Evolutionary conservation across 2,888 invertebrate species (phyloP), one percentile per base, ranked within the genome.

Genomic region (Exocentrus adspersus): DNA sequence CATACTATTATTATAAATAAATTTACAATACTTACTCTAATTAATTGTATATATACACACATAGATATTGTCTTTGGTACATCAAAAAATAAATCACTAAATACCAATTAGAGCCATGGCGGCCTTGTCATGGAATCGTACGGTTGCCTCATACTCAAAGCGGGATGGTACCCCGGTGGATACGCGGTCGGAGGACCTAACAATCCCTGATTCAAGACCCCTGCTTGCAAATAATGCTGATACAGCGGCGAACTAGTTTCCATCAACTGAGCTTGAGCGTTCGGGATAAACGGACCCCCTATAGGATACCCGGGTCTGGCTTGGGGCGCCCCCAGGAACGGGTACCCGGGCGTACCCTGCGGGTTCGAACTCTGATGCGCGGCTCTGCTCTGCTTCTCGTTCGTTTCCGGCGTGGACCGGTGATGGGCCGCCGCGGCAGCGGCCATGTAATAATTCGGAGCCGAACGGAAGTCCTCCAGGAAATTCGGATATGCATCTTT

Each of bases 121-220:
- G 89, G 89, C 60, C 86, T 83, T 72, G 87, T 90, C 74, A 91
- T 88, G 54, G 88, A 79, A 77, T 91, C 91, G 75, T 90, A 91
- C n/a, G 89, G 89, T 80, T 90, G 91, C 79, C 91, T 85, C 78
- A 90, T 90, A 65, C 89, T 87, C 60, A 91, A 84, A 17, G 86
- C 80, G 0, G 86, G 81, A 19, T 84, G 88, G 71, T 90, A 91
- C 0, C 89, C 87, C 0, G 90, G 86, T 2, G 90, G 89, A 71
- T 89, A 89, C 10, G 79, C 77, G 7, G 77, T 76, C 1, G 78
- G 75, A 3, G 79, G 76, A 10, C 79, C 82, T 61, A 85, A 75
- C 16, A 85, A 77, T 7, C 85, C 83, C 67, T 85, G 85, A 73
- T 85, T 85, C 56, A 85, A 72, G 67, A 85, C 80, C 17, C 81